Evolutionary conservation across 2,797 vertebrate species (phyloP).

Genomic region (Melanogrammus aeglefinus): DNA sequence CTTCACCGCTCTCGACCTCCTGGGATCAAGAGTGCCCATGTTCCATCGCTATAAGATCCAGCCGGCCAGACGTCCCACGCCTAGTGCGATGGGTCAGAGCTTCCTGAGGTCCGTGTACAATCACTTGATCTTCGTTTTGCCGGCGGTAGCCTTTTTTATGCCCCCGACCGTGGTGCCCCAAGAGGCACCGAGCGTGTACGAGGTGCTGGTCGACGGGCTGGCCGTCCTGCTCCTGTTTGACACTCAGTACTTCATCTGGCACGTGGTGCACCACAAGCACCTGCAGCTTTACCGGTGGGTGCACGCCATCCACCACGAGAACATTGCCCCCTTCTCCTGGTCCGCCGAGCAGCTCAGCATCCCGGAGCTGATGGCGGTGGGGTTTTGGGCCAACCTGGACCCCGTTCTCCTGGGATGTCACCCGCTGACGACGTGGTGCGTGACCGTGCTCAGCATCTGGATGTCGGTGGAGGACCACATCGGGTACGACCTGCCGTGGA

Average conservation of each 20-base stretch:
- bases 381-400: slow-evolving; percentile 74
- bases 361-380: slow-evolving; percentile 72
- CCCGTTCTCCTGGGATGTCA: slow-evolving; percentile 70
- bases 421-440: slow-evolving; percentile 67
- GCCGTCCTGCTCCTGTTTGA: slow-evolving; percentile 71
- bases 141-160: slow-evolving; percentile 55
- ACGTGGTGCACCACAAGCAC: slow-evolving; percentile 70
- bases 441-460: slow-evolving; percentile 72
- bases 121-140: slow-evolving; percentile 70
- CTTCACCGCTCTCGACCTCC: slow-evolving; percentile 66
- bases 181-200: slow-evolving; percentile 56
- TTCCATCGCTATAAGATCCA: slow-evolving; percentile 76
- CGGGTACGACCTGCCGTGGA: slow-evolving; percentile 76
- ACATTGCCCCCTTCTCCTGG: slow-evolving; percentile 73
- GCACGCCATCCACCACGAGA: slow-evolving; percentile 74
- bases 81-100: slow-evolving; percentile 64
- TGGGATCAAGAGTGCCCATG: slow-evolving; percentile 60
- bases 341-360: slow-evolving; percentile 72
- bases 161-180: slow-evolving; percentile 50
- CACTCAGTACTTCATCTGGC: slow-evolving; percentile 74
- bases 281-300: slow-evolving; percentile 69
- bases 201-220: slow-evolving; percentile 59
- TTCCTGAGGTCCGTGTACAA: slow-evolving; percentile 58
- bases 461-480: slow-evolving; percentile 80
- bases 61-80: slow-evolving; percentile 55